Evolutionary conservation across 2,888 invertebrate genomes (phyloP).

Genomic region (Operophtera brumata): DNA sequence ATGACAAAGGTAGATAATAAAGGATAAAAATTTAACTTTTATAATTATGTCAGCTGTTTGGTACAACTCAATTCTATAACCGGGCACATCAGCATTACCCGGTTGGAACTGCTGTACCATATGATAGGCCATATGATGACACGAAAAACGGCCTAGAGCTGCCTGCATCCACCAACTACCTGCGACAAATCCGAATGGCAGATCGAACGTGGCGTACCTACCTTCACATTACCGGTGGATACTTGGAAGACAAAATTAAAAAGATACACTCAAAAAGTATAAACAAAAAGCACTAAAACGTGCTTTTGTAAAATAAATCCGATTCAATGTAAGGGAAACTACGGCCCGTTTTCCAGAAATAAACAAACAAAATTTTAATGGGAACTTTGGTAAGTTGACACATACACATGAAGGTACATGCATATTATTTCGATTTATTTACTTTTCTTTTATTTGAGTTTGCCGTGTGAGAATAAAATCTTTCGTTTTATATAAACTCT

Average conservation of each 20-base stretch:
- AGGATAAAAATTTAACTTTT: background rate
- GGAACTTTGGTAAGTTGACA: no score
- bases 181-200: background rate
- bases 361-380: no score
- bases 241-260: background rate
- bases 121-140: no score
- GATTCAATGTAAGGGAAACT: conserved; percentile 5
- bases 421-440: no score
- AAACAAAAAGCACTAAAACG: conserved; percentile 56
- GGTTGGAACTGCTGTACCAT: background rate
- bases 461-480: no score
- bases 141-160: background rate
- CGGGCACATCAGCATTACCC: no score
- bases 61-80: background rate
- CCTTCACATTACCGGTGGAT: background rate
- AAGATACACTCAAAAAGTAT: background rate
- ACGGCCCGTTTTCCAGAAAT: background rate
- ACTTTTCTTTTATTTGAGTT: no score
- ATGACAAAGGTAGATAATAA: background rate
- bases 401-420: no score
- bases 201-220: background rate
- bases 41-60: background rate
- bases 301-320: conserved; percentile 37
- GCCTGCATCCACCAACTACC: background rate
- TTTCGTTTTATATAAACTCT: no score